Base-by-base conservation (phyloP, 2,888 invertebrate species). In the Tachina grossa region DNA sequence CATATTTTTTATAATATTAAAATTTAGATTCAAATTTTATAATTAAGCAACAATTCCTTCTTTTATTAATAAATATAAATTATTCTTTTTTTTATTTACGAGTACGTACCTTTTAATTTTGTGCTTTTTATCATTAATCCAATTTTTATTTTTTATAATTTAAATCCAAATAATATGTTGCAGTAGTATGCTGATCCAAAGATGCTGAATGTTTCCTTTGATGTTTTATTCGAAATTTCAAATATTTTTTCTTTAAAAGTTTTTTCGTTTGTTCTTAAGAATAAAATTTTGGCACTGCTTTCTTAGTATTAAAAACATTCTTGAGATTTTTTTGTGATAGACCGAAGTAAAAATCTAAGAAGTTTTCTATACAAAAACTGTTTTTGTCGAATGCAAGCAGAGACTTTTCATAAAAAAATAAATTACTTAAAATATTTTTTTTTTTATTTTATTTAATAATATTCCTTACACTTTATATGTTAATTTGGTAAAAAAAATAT, bases 251-350 rank as follows among this genome's bases (percentile, higher is more conserved):
- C 1, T 19, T 74, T 39, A 61, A 76, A 69, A 68, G 41, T 65
- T 69, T 71, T 79, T 53, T 41, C 13, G 31, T 43, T 68, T 77
- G 43, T 71, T 53, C 22, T 72, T 80, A 19, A 66, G 19, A 3
- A 71, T 45, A 3, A 63, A 75, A 75, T 68, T 71, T 85, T 85
- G 83, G 83, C 85, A 85, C 85, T 66, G 51, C 22, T 57, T 75
- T 65, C 0, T 5, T 31, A 41, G 13, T 43, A 68, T 47, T 61
- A 51, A 22, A 71, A 85, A 85, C 83, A 80, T 85, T 83, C 79
- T 85, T 83, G 10, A 85, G 83, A 83, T 83, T 72, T 83, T 85
- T 84, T 61, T 75, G 47, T 76, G 11, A 69, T n/a, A 57, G 59
- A 53, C 59, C 43, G 63, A 51, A 22, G 39, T 47, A 16, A 55